Conservation (phyloP, 2,797 vertebrate genomes). For the Myripristis murdjan region DNA sequence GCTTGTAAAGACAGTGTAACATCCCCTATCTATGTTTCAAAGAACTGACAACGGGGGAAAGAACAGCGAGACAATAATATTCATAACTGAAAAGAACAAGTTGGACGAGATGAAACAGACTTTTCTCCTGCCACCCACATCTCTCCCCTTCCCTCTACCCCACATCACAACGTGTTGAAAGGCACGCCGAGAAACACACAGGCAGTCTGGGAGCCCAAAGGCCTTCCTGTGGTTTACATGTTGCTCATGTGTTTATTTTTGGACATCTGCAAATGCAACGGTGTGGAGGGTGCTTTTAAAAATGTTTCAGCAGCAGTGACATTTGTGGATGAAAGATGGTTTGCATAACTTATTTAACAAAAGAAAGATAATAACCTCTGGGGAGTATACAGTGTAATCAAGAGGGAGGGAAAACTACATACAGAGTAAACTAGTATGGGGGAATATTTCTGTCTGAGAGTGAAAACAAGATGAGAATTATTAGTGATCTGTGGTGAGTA, state of each 20-base stretch:
- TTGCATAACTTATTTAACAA: not conserved
- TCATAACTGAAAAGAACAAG: not conserved
- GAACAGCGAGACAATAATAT: not conserved
- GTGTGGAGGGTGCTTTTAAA: conserved; percentile 3
- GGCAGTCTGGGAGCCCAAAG: conserved; percentile 25
- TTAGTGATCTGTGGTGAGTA: too few species aligned
- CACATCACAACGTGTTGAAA: not conserved
- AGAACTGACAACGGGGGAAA: not conserved
- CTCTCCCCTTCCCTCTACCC: not conserved
- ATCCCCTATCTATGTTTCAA: not conserved
- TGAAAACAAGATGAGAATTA: too few species aligned
- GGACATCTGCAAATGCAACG: conserved; percentile 3
- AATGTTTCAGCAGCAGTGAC: not conserved
- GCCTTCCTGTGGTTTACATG: conserved; percentile 37
- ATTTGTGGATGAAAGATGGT: conserved; percentile 9
- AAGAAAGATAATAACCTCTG: not conserved
- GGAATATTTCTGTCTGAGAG: too few species aligned
- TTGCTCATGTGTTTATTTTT: conserved; percentile 40
- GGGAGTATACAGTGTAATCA: too few species aligned
- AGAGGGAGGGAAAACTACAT: not conserved
- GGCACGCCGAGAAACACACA: conserved; percentile 14
- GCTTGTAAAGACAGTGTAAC: not conserved
- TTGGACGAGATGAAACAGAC: conserved; percentile 3
- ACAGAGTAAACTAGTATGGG: not conserved
- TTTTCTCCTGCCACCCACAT: not conserved